Evolutionary conservation across 2,797 vertebrate genomes (phyloP), one percentile per base, ranked within the genome.

Genomic region (Apogon hyalosoma): DNA sequence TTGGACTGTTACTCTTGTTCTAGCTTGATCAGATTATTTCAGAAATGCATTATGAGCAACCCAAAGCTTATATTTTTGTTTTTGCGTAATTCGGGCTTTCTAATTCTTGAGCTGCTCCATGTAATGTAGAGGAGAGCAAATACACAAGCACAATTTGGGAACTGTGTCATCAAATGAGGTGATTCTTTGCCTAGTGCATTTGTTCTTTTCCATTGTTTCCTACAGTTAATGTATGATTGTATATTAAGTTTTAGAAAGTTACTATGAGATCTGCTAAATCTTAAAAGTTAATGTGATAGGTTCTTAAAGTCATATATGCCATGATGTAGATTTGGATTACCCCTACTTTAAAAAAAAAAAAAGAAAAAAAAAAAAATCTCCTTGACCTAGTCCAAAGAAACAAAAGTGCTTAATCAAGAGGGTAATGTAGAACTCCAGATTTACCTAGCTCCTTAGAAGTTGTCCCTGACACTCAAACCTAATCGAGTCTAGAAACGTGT

Each of bases 301-400:
- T 62, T 58, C 42, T n/a, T 68, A 66, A 53, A 0, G 16, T 11
- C 16, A 2, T 47, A 15, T 75, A 69, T 64, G 63, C 36, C 31
- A 6, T 47, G 11, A 16, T 41, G 38, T 59, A 40, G 24, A 48
- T 67, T 72, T 77, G 67, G 47, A 67, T 85, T 70, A 36, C 53
- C 73, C 62, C n/a, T 40, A 1, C 75, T 63, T 16, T n/a, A n/a
- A 9, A 40, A 73, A 77, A 31, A n/a, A 9, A 40, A 73, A 77
- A 31, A n/a, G n/a, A n/a, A n/a, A 9, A 40, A 73, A 77, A 31
- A n/a, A 9, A 40, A 73, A 77, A 31, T 6, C 4, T 66, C 56
- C 4, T 41, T 74, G 39, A 74, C 69, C 40, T 78, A 77, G 63
- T 79, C 88, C 87, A 86, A 91, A 86, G 82, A 88, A 63, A 83